These are phyloP conservation scores for Minunthozetes semirufus DNA, from an alignment of 2,888 invertebrate species.

Conservation along the genomic window DNA sequence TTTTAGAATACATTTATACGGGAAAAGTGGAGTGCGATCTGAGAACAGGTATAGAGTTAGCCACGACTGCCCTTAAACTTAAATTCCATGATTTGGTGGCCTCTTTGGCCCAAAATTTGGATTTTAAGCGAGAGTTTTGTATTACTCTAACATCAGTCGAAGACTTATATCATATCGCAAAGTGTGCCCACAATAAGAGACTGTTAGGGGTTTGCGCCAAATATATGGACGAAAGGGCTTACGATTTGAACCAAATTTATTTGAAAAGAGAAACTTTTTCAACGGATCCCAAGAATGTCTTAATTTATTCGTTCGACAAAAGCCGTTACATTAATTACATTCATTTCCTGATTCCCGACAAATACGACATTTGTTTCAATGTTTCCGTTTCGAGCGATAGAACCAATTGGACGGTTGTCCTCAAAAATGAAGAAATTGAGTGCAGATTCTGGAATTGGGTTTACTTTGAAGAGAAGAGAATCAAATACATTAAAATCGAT, in stretches of 20 bases:
- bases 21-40: neutral
- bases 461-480: conserved; percentile 19
- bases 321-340: conserved; percentile 3
- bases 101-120: conserved; percentile 15
- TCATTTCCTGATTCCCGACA: conserved; percentile 7
- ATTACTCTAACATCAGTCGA: neutral
- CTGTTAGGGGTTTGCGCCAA: neutral
- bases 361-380: neutral
- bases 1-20: neutral
- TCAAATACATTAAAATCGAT: neutral
- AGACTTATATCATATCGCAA: conserved; percentile 15
- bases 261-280: neutral
- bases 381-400: neutral
- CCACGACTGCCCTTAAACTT: conserved; percentile 6
- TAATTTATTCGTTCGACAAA: neutral
- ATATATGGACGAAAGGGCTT: conserved; percentile 8
- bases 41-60: neutral
- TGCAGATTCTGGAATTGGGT: conserved; percentile 11
- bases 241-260: neutral
- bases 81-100: conserved; percentile 20
- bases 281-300: neutral
- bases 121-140: neutral
- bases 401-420: conserved; percentile 12
- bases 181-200: neutral
- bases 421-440: conserved; percentile 17